These are phyloP conservation scores for Chrysolina haemoptera DNA, from an alignment of 2,888 invertebrate genomes.

Conservation along the genomic window DNA sequence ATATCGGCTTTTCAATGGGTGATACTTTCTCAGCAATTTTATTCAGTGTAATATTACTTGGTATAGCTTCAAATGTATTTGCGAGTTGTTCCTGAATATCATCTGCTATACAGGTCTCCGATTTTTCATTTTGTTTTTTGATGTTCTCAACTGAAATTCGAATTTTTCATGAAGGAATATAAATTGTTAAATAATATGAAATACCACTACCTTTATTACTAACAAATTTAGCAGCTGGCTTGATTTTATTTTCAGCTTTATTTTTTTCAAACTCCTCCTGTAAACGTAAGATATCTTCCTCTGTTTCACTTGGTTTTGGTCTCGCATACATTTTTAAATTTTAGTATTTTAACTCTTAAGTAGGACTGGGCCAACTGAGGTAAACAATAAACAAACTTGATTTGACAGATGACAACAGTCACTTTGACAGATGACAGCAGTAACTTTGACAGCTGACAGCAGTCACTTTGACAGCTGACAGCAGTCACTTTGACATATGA, in stretches of 20 bases:
- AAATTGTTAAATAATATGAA: neutral
- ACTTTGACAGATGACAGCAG: too few relatives aligned
- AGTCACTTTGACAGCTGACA: too few relatives aligned
- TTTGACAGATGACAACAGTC: too few relatives aligned
- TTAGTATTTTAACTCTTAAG: too few relatives aligned
- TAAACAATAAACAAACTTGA: too few relatives aligned
- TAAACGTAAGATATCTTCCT: constrained; percentile 82
- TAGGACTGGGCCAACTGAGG: too few relatives aligned
- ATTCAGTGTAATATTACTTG: constrained; percentile 70
- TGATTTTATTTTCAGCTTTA: constrained; percentile 72
- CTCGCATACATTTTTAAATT: constrained; percentile 73
- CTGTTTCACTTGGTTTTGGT: constrained; percentile 80
- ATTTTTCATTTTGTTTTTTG: constrained; percentile 35
- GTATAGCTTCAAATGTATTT: constrained; percentile 69
- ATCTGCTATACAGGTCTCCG: constrained; percentile 44
- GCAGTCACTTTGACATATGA: too few relatives aligned
- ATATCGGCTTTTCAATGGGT: constrained; percentile 42
- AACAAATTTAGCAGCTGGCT: constrained; percentile 77
- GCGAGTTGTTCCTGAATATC: constrained; percentile 61
- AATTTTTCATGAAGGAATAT: neutral
- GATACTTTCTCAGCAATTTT: constrained; percentile 73
- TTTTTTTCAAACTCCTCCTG: constrained; percentile 80
- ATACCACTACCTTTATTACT: constrained; percentile 14
- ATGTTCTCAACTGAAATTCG: constrained; percentile 33
- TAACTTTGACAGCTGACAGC: too few relatives aligned